Evolutionary conservation across 2,888 invertebrate species (phyloP).

Genomic region (Drosophila tanythrix): DNA sequence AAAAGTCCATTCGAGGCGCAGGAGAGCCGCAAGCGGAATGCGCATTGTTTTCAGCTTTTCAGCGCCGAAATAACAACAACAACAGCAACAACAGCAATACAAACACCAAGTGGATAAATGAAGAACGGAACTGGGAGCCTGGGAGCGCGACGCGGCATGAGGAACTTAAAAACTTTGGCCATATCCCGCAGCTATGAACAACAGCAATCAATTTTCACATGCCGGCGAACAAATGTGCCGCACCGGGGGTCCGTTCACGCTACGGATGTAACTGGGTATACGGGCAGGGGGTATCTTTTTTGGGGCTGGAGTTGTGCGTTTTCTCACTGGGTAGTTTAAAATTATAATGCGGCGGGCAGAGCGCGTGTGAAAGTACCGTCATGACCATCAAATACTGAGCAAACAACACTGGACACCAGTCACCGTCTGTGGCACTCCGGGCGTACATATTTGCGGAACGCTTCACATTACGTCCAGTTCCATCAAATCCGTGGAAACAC

Average conservation of each 20-base stretch:
- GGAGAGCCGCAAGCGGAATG: constrained; percentile 78
- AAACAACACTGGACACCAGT: constrained; percentile 54
- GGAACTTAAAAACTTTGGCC: constrained; percentile 78
- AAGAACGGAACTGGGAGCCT: constrained; percentile 40
- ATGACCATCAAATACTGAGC: constrained; percentile 56
- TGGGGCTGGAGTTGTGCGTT: not conserved
- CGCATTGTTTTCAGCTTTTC: constrained; percentile 80
- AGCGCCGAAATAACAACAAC: constrained; percentile 67
- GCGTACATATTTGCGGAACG: constrained; percentile 70
- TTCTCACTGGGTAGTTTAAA: constrained; percentile 65
- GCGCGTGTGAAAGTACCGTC: constrained; percentile 57
- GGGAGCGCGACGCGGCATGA: constrained; percentile 37
- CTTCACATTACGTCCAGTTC: constrained; percentile 70
- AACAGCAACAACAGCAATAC: constrained; percentile 42
- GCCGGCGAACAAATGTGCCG: constrained; percentile 78
- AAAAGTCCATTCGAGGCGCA: constrained; percentile 70
- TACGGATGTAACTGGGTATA: constrained; percentile 2
- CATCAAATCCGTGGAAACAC: constrained; percentile 56
- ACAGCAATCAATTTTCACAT: constrained; percentile 80
- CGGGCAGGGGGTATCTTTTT: not conserved
- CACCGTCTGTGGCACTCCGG: constrained; percentile 17
- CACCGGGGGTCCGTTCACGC: constrained; percentile 61
- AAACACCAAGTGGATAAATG: constrained; percentile 11
- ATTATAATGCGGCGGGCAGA: constrained; percentile 66
- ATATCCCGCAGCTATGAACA: constrained; percentile 81